phyloP scores from a whole-genome alignment of 2,797 vertebrate genomes.

The Sebastes oblongus region DNA sequence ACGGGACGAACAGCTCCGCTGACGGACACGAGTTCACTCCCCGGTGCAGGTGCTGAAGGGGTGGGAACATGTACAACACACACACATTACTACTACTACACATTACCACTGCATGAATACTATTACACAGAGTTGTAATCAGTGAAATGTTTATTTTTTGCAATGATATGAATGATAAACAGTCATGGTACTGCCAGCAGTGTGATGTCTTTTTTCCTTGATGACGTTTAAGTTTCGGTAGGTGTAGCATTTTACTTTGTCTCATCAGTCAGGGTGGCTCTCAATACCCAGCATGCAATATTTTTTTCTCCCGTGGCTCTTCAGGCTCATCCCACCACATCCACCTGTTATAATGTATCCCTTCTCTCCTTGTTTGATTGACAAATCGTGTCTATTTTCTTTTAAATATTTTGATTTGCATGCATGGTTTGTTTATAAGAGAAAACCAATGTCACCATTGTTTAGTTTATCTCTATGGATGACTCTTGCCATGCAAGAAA shows the following conservation, averaged over 20 bases:
- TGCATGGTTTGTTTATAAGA: background rate
- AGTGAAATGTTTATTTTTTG: conserved; percentile 62
- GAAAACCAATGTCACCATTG: background rate
- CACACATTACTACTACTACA: background rate
- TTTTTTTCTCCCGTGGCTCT: background rate
- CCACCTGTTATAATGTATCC: background rate
- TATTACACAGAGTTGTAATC: conserved; percentile 37
- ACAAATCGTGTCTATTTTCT: background rate
- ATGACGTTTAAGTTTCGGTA: conserved; percentile 25
- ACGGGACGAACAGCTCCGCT: conserved; percentile 47
- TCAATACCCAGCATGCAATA: conserved; percentile 1
- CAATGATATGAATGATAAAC: conserved; percentile 36
- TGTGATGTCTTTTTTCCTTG: conserved; percentile 10
- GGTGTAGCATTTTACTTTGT: conserved; percentile 20
- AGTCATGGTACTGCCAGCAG: conserved; percentile 1
- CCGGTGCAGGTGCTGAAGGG: conserved; percentile 55
- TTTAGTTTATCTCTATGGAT: background rate
- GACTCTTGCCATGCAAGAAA: background rate
- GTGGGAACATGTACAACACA: conserved; percentile 20
- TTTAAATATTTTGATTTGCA: background rate
- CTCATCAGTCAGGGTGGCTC: conserved; percentile 31
- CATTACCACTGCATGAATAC: conserved; percentile 4
- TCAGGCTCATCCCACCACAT: background rate
- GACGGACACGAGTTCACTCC: conserved; percentile 66
- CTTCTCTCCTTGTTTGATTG: background rate